Base-by-base conservation (phyloP, 2,113 vertebrate genomes). In the Leucopsar rothschildi region DNA sequence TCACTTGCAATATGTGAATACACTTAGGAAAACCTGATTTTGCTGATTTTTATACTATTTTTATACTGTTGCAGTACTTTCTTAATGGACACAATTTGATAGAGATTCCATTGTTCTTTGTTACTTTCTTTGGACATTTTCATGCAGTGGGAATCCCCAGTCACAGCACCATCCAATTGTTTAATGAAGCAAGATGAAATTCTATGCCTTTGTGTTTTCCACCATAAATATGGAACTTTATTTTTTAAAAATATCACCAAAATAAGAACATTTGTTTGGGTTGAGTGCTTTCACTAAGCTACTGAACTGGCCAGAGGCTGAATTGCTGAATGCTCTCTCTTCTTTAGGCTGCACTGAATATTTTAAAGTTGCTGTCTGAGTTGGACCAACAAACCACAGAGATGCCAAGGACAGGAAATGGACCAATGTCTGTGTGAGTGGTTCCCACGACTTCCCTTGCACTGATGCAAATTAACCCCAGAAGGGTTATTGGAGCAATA, bases 361-460 rank as follows among this genome's bases (percentile, higher is more conserved):
- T 99, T 97, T 97, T 99, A 93, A 99, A 99, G 98, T 96, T 99
- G 97, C 99, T 99, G 95, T 99, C 99, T 79, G 99, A 99, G 97
- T 97, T 99, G 97, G 99, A 99, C 98, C 99, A 99, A 98, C 98
- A 99, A 96, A 97, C 93, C 90, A 98, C 98, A 94, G 99, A 99
- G 97, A 98, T 97, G 97, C 97, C 98, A 92, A 98, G 99, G 95
- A 98, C 99, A 95, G 99, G 98, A 98, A 99, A 99, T 85, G 99
- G 99, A 98, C 99, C 99, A 98, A 97, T 98, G 97, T 98, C 99
- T 97, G 98, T 99, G 99, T 99, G 97, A 99, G 99, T 98, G 87
- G 56, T 55, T 71, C 73, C 88, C 71, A 37, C 17, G 10, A 57
- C 52, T 75, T 64, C 60, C 70, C 90, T 89, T 88, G 76, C 33